Conservation (phyloP, 2,113 vertebrate genomes). For the Tetraodon nigroviridis region DNA sequence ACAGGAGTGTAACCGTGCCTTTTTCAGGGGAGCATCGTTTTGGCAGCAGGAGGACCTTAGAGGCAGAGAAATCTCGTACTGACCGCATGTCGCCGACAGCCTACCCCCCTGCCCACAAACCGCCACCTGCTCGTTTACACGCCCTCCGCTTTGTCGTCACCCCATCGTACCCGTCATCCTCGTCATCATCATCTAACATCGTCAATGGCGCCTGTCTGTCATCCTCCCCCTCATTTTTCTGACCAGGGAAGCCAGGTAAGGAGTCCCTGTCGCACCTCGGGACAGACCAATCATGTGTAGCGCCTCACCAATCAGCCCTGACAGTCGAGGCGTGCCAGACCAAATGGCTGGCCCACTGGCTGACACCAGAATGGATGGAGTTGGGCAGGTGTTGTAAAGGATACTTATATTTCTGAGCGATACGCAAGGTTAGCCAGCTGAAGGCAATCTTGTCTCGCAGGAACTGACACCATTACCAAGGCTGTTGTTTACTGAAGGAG, state of each 20-base stretch:
- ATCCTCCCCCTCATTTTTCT: conserved; percentile 10
- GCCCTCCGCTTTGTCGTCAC: conserved; percentile 47
- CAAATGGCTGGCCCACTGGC: conserved; percentile 15
- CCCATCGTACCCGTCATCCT: conserved; percentile 59
- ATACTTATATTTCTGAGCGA: conserved; percentile 10
- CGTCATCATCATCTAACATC: conserved; percentile 66
- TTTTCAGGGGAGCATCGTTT: conserved; percentile 1
- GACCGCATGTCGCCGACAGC: conserved; percentile 44
- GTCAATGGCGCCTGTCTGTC: conserved; percentile 61
- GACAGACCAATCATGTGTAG: conserved; percentile 39
- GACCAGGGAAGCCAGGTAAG: conserved; percentile 66
- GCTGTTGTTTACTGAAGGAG: too few species aligned
- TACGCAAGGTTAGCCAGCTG: background rate
- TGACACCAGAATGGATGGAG: conserved; percentile 16
- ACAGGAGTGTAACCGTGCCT: background rate
- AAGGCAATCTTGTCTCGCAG: background rate
- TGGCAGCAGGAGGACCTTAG: conserved; percentile 1
- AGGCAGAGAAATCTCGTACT: conserved; percentile 11
- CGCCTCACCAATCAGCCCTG: conserved; percentile 31
- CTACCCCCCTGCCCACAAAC: conserved; percentile 16
- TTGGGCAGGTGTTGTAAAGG: conserved; percentile 12
- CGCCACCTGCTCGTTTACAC: conserved; percentile 36
- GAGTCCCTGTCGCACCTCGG: conserved; percentile 37
- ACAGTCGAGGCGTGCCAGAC: conserved; percentile 21
- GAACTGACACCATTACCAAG: background rate